Base-by-base conservation (phyloP, 2,797 vertebrate species). In the Cyclura pinguis region DNA sequence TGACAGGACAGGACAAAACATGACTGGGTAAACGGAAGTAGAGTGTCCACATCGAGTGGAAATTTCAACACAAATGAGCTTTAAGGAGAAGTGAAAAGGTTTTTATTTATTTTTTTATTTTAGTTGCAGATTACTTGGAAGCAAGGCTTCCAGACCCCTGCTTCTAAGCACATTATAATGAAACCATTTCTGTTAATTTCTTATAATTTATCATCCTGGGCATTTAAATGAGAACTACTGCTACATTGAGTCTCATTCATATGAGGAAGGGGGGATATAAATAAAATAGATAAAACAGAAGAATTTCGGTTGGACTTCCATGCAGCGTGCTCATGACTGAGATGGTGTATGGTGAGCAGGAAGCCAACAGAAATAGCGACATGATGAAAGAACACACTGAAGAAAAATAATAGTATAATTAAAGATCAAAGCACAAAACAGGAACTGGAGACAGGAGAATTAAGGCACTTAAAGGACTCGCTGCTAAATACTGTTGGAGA, bases 1-100 rank as follows among this genome's bases (percentile, higher is more conserved):
- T 6, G 50, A 0, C 16, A 89, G 77, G 84, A 20, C 69, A 93
- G 93, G 93, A 69, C 80, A 91, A 93, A 95, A 93, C 87, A 22
- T 82, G 80, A 94, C 93, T 52, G 81, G 91, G 84, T 92, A 95
- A 77, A 90, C 90, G 95, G 96, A 97, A 97, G 94, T 64, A 52
- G 78, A 96, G 81, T 77, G 24, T 76, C 92, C 91, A 77, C 10
- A 3, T 85, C 72, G 78, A 94, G 93, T 94, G 88, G 94, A 88
- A 95, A 94, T 96, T 96, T 96, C 94, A 94, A 94, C 93, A 92
- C 87, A 55, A 84, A 84, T 29, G 93, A 94, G 93, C 91, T 93
- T 87, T 84, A 93, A 93, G 93, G 93, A 96, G 96, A 97, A 97
- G 95, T 96, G 96, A 97, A 96, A 97, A 95, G 10, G 4, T 14